phyloP scores from a whole-genome alignment of 2,888 invertebrate species.

The Dasypogon diadema region DNA sequence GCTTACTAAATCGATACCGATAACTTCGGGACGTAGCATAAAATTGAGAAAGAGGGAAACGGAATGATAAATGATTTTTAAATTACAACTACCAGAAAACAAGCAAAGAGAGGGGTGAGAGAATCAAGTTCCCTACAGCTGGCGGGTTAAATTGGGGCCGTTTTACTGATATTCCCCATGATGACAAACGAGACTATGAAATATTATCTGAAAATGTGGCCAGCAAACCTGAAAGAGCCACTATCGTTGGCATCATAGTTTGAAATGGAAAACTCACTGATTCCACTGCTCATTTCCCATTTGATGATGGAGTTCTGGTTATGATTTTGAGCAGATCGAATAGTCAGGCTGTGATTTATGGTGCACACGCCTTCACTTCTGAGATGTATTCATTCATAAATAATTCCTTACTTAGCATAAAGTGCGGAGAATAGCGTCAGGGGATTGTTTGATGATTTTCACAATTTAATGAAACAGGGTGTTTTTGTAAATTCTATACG shows the following conservation, averaged over 20 bases:
- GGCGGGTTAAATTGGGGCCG: neutral
- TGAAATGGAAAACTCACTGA: neutral
- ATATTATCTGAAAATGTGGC: neutral
- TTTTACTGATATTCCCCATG: neutral
- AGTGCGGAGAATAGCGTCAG: too few relatives aligned
- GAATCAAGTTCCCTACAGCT: neutral
- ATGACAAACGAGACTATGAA: neutral
- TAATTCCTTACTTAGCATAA: too few relatives aligned
- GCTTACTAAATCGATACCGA: neutral
- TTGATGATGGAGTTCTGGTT: neutral
- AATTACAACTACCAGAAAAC: slow-evolving; percentile 42
- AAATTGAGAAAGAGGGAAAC: neutral
- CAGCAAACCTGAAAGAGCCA: neutral
- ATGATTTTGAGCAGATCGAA: neutral
- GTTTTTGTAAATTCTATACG: too few relatives aligned
- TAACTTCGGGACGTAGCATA: neutral
- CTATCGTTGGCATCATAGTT: neutral
- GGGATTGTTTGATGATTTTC: too few relatives aligned
- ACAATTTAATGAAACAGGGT: too few relatives aligned
- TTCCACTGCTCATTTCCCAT: neutral
- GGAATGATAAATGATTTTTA: slow-evolving; percentile 47
- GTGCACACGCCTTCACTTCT: neutral
- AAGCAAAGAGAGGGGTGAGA: slow-evolving; percentile 23
- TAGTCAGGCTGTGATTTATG: neutral
- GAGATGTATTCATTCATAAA: neutral